Percentiles rank a stretch among this genome's conserved stretches.
Evolutionary conservation across 2,888 invertebrate genomes (phyloP).

Genomic region (Phyto melanocephala): DNA sequence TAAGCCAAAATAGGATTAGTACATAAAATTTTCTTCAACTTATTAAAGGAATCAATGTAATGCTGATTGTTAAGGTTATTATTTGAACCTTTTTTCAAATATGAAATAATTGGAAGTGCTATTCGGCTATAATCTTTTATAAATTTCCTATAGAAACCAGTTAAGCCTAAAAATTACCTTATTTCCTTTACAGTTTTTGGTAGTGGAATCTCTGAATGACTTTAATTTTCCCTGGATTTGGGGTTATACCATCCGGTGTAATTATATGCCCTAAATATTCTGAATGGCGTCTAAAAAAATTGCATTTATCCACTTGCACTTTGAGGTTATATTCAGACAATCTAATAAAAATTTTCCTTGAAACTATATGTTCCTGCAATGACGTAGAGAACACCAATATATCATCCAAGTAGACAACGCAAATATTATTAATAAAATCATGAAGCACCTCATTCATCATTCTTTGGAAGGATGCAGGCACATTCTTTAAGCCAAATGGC

Average conservation of each 20-base stretch:
- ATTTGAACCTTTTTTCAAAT: constrained; percentile 9
- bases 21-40: constrained; percentile 21
- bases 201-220: background rate
- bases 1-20: constrained; percentile 14
- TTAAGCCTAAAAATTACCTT: background rate
- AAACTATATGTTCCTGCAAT: background rate
- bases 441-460: constrained; percentile 27
- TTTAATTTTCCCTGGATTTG: background rate
- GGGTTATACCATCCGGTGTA: background rate
- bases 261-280: constrained; percentile 15
- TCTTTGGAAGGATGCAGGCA: constrained; percentile 19
- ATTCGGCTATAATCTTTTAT: constrained; percentile 18
- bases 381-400: constrained; percentile 15
- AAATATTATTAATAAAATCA: background rate
- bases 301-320: constrained; percentile 22
- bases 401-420: background rate
- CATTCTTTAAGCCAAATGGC: constrained; percentile 30
- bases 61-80: constrained; percentile 7
- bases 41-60: constrained; percentile 36
- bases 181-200: background rate
- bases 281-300: constrained; percentile 20
- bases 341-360: background rate
- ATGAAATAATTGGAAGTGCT: constrained; percentile 7
- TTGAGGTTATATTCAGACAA: constrained; percentile 21
- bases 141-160: background rate